A percentile compares a stretch with the other conserved stretches of the same genome.
phyloP scores from a whole-genome alignment of 2,888 invertebrate species.

The Tachina grossa region DNA sequence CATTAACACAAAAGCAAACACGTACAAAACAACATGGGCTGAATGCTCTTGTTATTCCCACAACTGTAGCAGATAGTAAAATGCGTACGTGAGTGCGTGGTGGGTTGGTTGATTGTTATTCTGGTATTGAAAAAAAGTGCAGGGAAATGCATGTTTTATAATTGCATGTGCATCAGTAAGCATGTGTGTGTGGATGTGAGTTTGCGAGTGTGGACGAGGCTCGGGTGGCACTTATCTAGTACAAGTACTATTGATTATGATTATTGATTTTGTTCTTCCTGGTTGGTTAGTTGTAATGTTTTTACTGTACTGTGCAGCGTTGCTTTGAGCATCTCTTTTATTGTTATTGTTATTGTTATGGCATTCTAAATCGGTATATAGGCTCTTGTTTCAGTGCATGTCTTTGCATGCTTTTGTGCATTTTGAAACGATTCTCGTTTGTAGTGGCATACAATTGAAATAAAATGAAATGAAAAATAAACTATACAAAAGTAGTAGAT shows the following conservation, averaged over 20 bases:
- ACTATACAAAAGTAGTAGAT: conserved; percentile 41
- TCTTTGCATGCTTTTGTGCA: not conserved
- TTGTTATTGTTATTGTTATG: conserved; percentile 10
- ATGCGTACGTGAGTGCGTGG: not conserved
- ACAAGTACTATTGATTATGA: conserved; percentile 41
- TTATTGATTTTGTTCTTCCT: conserved; percentile 30
- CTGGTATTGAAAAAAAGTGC: conserved; percentile 40
- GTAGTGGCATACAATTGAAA: not conserved
- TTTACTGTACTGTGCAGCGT: not conserved
- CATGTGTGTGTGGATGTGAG: not conserved
- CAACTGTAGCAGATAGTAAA: conserved; percentile 33
- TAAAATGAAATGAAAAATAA: conserved; percentile 10
- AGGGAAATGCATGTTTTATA: conserved; percentile 25
- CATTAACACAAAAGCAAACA: not conserved
- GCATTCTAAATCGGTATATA: not conserved
- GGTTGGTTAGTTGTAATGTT: not conserved
- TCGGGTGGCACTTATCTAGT: conserved; percentile 14
- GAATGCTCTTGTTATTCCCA: conserved; percentile 39
- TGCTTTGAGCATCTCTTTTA: conserved; percentile 1
- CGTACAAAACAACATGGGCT: not conserved
- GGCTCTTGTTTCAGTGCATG: not conserved
- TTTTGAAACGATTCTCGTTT: conserved; percentile 55
- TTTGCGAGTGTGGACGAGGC: not conserved
- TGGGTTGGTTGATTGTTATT: not conserved
- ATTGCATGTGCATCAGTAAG: not conserved